These are phyloP conservation scores for Colletes latitarsis DNA, from an alignment of 1,140 invertebrate species.

Conservation along the genomic window DNA sequence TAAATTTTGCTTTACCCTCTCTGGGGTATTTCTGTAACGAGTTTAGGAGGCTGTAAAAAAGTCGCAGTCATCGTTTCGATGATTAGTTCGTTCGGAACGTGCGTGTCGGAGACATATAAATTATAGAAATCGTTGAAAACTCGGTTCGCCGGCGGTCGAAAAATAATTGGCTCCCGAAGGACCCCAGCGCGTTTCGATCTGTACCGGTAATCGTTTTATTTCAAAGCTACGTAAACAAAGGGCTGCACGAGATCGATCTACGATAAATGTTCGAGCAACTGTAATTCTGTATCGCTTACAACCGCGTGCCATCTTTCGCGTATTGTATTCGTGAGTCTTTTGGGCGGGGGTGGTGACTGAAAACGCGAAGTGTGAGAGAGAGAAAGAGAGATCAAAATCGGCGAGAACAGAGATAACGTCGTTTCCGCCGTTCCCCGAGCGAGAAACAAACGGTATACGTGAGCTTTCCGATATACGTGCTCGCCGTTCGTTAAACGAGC, in stretches of 20 bases:
- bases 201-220: constrained; percentile 7
- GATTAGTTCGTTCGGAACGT: no score
- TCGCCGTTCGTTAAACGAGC: constrained; percentile 58
- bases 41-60: no score
- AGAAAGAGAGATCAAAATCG: constrained; percentile 44
- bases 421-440: constrained; percentile 44
- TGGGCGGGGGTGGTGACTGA: not conserved
- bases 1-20: no score
- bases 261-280: constrained; percentile 33
- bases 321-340: constrained; percentile 40
- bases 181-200: not conserved
- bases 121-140: no score
- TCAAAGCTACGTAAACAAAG: constrained; percentile 38
- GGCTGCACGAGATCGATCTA: constrained; percentile 30
- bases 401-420: constrained; percentile 30
- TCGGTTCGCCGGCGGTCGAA: not conserved
- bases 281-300: constrained; percentile 34
- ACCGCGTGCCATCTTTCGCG: not conserved
- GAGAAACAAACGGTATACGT: constrained; percentile 47
- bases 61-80: no score
- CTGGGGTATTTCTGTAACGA: no score
- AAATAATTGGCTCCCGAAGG: constrained; percentile 11
- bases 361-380: not conserved
- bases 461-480: constrained; percentile 54
- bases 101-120: no score